A percentile compares a stretch with the other conserved stretches of the same genome.
Conservation (phyloP, 2,888 invertebrate genomes). For the Miltochrista miniata region DNA sequence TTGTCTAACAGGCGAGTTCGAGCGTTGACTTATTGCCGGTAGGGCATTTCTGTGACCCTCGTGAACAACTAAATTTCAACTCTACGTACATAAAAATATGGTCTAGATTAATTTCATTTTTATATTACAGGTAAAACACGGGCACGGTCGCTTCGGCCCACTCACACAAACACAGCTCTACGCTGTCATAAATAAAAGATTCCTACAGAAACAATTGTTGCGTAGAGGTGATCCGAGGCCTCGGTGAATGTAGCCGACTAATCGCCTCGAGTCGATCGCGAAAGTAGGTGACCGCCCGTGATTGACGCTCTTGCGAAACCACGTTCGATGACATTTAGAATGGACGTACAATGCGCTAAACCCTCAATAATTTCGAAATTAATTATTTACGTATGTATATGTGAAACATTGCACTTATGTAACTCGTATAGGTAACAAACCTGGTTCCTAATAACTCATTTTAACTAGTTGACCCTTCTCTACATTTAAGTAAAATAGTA, state of each 20-base stretch:
- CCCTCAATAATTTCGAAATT: constrained; percentile 73
- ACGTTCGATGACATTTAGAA: constrained; percentile 82
- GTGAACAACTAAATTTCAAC: constrained; percentile 40
- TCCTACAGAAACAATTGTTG: constrained; percentile 84
- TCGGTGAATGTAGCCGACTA: constrained; percentile 80
- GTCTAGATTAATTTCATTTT: constrained; percentile 38
- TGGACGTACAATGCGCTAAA: constrained; percentile 73
- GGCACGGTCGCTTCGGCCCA: constrained; percentile 66
- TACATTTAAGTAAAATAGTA: background rate
- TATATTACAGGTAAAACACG: constrained; percentile 78
- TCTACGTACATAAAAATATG: constrained; percentile 35
- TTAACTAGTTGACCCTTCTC: background rate
- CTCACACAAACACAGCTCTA: constrained; percentile 67
- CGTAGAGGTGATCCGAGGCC: constrained; percentile 80
- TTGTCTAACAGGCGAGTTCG: constrained; percentile 83
- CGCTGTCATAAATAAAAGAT: constrained; percentile 83
- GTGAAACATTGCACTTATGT: constrained; percentile 31
- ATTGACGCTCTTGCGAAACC: constrained; percentile 81
- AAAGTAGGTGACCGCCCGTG: constrained; percentile 83
- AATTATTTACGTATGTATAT: constrained; percentile 44
- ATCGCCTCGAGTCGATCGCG: constrained; percentile 80
- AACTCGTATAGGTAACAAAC: constrained; percentile 17
- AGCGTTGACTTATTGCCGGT: constrained; percentile 84
- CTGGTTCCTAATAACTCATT: background rate
- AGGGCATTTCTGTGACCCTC: constrained; percentile 73